Base-by-base conservation (phyloP, 2,797 vertebrate genomes). In the Buphagus erythrorhynchus region DNA sequence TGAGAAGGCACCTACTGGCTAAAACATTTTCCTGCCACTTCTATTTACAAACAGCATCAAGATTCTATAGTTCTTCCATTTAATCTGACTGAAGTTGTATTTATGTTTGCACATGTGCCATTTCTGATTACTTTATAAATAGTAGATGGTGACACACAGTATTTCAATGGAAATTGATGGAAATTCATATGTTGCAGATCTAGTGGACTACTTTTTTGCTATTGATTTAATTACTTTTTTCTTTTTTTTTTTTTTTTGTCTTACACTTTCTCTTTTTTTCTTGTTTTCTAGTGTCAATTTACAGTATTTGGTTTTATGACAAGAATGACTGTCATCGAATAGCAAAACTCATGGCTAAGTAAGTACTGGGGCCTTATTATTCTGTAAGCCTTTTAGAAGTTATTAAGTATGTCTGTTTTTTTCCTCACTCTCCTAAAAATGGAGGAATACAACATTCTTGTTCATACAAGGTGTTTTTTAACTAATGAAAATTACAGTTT, bases 231-330 rank as follows among this genome's bases (percentile, higher is more conserved):
- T 33, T 46, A 22, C 2, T 29, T 52, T 22, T 31, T 48, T n/a
- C 5, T 13, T 35, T 52, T n/a, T n/a, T n/a, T n/a, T n/a, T n/a
- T n/a, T n/a, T 88, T 28, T 45, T 72, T 87, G 65, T 66, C 76
- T 97, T 57, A 95, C 31, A 46, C 38, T 88, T 96, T 66, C 71
- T 78, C 97, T 82, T 80, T 78, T 78, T 66, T 76, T 54, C 95
- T 93, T 87, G 51, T 97, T 97, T 97, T 99, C 93, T 95, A 98
- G 99, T 99, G 98, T 99, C 99, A 58, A 99, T 99, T 98, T 99
- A 99, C 97, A 99, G 99, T 96, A 99, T 99, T 98, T 99, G 99
- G 99, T 99, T 99, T 98, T 99, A 99, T 59, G 99, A 99, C 97
- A 99, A 99, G 98, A 99, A 98, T 59, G 99, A 99, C 98, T 99